Base-by-base conservation (phyloP, 2,797 vertebrate species). In the Spatula versicolor region DNA sequence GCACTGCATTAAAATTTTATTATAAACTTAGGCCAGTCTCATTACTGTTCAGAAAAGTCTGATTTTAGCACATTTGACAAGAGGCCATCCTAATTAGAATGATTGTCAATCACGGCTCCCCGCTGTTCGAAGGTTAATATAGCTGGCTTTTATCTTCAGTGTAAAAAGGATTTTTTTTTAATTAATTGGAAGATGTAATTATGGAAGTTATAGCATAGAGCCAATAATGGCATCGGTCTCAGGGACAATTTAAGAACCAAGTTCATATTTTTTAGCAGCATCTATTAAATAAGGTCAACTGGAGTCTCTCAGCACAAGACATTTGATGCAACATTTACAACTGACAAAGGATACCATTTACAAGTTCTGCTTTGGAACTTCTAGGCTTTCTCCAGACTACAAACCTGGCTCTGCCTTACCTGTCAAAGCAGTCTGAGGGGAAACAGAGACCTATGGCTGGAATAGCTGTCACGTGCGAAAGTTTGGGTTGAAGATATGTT, bases 121-220 rank as follows among this genome's bases (percentile, higher is more conserved):
- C 88, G 92, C 92, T 80, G 94, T 76, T 96, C 20, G 64, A 92
- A 97, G 94, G 93, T 91, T 97, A 97, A 97, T 77, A 96, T 66
- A 96, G 83, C 87, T 95, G 72, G 86, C 96, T 98, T 98, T 97
- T 97, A 97, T 97, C 94, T 95, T 96, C 82, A 94, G 84, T 77
- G 84, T 94, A 97, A 96, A 97, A 94, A 93, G 74, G 18, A 2
- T 89, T 67, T 21, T 83, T 93, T 91, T 59, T 16, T 31, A 88
- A 97, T 96, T 97, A 98, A 95, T 91, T 97, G 94, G 89, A 96
- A 97, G 90, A 96, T 90, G 80, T 95, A 96, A 97, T 97, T 97
- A 93, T 67, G 82, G 83, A 97, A 97, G 93, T 95, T 96, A 92
- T 58, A 96, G 82, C 83, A 96, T 69, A 63, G 91, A 97, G 95